Conservation (phyloP, 2,888 invertebrate genomes). For the Drepana falcataria region DNA sequence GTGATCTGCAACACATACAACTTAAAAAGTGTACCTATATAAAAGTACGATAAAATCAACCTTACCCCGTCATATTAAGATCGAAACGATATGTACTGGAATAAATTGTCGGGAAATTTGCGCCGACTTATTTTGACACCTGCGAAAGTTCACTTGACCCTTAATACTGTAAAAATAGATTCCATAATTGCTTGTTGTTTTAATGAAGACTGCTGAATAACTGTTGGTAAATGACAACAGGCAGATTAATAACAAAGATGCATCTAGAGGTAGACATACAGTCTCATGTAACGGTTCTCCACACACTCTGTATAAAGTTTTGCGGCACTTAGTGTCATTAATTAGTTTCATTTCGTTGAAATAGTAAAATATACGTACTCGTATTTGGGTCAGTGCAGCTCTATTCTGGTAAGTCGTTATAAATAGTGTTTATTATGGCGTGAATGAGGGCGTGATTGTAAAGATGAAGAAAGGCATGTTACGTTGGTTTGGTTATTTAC, state of each 20-base stretch:
- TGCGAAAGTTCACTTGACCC: slow-evolving; percentile 4
- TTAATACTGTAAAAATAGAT: slow-evolving; percentile 6
- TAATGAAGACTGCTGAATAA: not conserved
- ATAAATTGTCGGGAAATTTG: slow-evolving; percentile 15
- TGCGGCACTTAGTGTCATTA: slow-evolving; percentile 32
- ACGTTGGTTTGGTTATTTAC: too few species aligned
- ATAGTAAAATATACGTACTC: slow-evolving; percentile 21
- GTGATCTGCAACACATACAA: slow-evolving; percentile 29
- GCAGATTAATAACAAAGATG: slow-evolving; percentile 69
- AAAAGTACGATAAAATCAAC: slow-evolving; percentile 4
- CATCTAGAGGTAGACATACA: slow-evolving; percentile 45
- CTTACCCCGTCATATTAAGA: slow-evolving; percentile 31
- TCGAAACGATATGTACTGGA: slow-evolving; percentile 23
- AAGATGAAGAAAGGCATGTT: too few species aligned
- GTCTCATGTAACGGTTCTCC: slow-evolving; percentile 47
- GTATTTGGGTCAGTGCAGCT: slow-evolving; percentile 24
- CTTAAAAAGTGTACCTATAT: slow-evolving; percentile 16
- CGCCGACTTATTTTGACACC: slow-evolving; percentile 2
- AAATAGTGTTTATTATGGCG: too few species aligned
- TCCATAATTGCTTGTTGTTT: slow-evolving; percentile 6
- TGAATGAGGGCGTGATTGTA: too few species aligned
- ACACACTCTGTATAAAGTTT: slow-evolving; percentile 39
- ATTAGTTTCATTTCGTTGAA: slow-evolving; percentile 38
- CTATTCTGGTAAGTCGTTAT: not conserved
- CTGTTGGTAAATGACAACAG: slow-evolving; percentile 35